These are phyloP conservation scores for Stichopus chloronotus DNA, from an alignment of 35 echinoderm and acorn worm genomes.

Conservation along the genomic window DNA sequence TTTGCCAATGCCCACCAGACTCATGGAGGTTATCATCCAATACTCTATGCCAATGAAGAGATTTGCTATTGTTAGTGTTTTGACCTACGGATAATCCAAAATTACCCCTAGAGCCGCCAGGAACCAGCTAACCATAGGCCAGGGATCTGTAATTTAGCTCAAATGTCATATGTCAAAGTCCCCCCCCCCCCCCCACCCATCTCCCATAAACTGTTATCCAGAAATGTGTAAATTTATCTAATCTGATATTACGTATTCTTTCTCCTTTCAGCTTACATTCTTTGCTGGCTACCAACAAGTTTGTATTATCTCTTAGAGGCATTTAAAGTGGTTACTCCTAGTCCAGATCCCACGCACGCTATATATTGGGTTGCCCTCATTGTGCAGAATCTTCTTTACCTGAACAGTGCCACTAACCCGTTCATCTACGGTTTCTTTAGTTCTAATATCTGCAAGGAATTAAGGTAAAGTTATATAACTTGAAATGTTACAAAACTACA, in stretches of 20 bases:
- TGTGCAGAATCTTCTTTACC: conserved; percentile 82
- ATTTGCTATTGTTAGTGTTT: no score
- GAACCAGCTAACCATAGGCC: no score
- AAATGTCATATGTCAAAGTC: no score
- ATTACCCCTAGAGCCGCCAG: no score
- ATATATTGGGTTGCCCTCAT: conserved; percentile 53
- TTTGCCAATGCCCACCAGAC: no score
- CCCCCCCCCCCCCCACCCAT: no score
- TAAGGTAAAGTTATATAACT: conserved; percentile 65
- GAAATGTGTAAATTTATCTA: no score
- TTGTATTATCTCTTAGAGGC: conserved; percentile 74
- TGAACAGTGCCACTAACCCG: conserved; percentile 96
- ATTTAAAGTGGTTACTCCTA: conserved; percentile 59
- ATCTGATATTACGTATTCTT: neutral
- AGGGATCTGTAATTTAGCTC: no score
- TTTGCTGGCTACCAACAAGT: conserved; percentile 87
- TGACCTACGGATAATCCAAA: no score
- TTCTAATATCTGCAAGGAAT: conserved; percentile 92
- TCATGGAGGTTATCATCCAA: no score
- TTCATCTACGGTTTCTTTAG: conserved; percentile 99
- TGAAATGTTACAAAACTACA: neutral
- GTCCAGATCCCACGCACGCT: neutral
- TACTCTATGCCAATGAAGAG: no score
- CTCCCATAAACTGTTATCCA: no score
- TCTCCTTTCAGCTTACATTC: conserved; percentile 78